Evolutionary conservation across 1,140 invertebrate genomes (phyloP), one percentile per base, ranked within the genome.

Genomic region (Samia ricini): DNA sequence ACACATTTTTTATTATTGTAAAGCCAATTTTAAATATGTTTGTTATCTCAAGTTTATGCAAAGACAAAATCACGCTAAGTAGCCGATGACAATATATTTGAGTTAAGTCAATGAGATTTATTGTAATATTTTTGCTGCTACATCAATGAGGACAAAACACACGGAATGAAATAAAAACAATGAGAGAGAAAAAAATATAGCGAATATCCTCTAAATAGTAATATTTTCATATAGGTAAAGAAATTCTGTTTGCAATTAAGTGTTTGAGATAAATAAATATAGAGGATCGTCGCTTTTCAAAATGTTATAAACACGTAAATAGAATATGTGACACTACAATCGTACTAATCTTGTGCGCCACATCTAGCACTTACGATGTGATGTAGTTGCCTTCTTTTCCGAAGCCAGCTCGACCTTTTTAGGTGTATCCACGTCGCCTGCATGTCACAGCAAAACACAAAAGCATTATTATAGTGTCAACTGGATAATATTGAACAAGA

Each of bases 281-380:
- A 60, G 64, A 72, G 68, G 64, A 69, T 64, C 57, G n/a, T 66
- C 67, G 56, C 61, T 62, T 60, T 56, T 33, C 54, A 60, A 64
- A 56, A 64, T 52, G 42, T 33, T 59, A 54, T 42, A 56, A 59
- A 63, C 19, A 68, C 61, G 51, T 52, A 60, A 63, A 72, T 22
- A 51, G 48, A 68, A 60, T 48, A 33, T 36, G 69, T 66, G 67
- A 64, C 59, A 63, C 63, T 70, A 72, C 59, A 78, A 66, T 72
- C 68, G 66, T 81, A 56, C 79, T 86, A 84, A 79, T 76, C 54
- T 71, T 64, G 80, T 85, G 85, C 81, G 79, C 74, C 77, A 85
- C 83, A 83, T 84, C 78, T 87, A 88, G 83, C 85, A 89, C 87
- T 89, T 89, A 89, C 87, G 86, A 81, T 89, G 87, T 59, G 87